These are phyloP conservation scores for Silurus glanis DNA, from an alignment of 2,113 vertebrate genomes.

Conservation along the genomic window DNA sequence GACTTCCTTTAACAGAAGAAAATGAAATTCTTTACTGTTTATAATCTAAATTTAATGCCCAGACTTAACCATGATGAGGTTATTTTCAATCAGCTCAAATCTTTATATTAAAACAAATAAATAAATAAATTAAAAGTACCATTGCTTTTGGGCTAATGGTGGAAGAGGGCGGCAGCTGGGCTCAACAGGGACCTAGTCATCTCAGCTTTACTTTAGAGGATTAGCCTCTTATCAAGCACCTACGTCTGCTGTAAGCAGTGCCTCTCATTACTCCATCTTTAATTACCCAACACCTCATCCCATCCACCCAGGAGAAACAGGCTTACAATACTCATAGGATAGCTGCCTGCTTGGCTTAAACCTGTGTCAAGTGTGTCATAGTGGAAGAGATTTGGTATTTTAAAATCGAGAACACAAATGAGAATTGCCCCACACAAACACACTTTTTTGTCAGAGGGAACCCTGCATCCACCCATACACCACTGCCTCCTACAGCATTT, in stretches of 20 bases:
- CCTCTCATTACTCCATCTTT: slow-evolving; percentile 79
- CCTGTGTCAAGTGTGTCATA: slow-evolving; percentile 35
- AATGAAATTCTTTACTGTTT: neutral
- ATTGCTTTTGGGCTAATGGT: slow-evolving; percentile 59
- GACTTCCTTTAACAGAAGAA: neutral
- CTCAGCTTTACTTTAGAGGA: slow-evolving; percentile 72
- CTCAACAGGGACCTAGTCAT: slow-evolving; percentile 71
- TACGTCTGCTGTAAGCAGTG: slow-evolving; percentile 72
- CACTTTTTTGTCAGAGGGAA: slow-evolving; percentile 71
- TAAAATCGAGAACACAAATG: neutral
- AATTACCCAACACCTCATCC: slow-evolving; percentile 73
- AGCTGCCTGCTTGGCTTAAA: slow-evolving; percentile 62
- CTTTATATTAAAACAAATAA: slow-evolving; percentile 34
- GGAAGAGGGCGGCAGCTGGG: slow-evolving; percentile 50
- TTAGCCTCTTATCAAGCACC: slow-evolving; percentile 76
- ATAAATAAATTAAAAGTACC: slow-evolving; percentile 4
- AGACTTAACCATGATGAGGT: slow-evolving; percentile 15
- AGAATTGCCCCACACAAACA: slow-evolving; percentile 26
- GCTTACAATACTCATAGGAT: slow-evolving; percentile 36
- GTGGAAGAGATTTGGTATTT: neutral
- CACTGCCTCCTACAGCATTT: slow-evolving; percentile 52
- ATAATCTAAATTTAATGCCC: neutral
- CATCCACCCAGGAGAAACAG: slow-evolving; percentile 65
- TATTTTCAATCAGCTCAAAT: slow-evolving; percentile 20
- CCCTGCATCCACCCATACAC: slow-evolving; percentile 64